These are phyloP conservation scores for Heliconius eleuchia DNA, from an alignment of 1,140 invertebrate genomes.

Conservation along the genomic window DNA sequence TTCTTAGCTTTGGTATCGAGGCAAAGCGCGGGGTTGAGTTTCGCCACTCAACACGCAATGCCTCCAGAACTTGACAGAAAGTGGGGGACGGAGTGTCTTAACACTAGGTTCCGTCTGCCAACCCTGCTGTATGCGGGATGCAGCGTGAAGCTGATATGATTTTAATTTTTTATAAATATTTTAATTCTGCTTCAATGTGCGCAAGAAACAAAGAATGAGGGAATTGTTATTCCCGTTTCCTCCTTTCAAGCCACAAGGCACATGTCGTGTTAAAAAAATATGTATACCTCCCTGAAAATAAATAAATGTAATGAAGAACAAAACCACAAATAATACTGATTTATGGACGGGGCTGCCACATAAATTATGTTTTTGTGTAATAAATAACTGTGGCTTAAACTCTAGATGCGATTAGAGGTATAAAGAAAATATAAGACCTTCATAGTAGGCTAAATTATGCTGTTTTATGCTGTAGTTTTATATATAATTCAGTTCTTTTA, in stretches of 20 bases:
- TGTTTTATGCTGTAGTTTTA: background rate
- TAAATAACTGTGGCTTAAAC: background rate
- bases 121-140: too few species aligned
- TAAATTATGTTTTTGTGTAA: constrained; percentile 12
- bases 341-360: background rate
- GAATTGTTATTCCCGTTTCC: background rate
- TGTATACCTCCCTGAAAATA: background rate
- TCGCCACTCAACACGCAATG: too few species aligned
- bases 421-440: background rate
- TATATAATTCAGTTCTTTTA: background rate
- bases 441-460: background rate
- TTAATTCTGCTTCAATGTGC: background rate
- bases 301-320: constrained; percentile 14
- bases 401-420: background rate
- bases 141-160: too few species aligned
- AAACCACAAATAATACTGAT: constrained; percentile 1
- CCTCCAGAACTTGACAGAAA: too few species aligned
- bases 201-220: background rate
- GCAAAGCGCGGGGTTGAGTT: too few species aligned
- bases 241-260: background rate
- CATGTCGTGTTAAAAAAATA: constrained; percentile 1
- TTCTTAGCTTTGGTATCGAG: too few species aligned
- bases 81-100: too few species aligned
- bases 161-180: background rate
- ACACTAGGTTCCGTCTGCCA: too few species aligned